These are phyloP conservation scores for Protomyctophum bolini DNA, from an alignment of 2,113 vertebrate genomes.

Conservation along the genomic window DNA sequence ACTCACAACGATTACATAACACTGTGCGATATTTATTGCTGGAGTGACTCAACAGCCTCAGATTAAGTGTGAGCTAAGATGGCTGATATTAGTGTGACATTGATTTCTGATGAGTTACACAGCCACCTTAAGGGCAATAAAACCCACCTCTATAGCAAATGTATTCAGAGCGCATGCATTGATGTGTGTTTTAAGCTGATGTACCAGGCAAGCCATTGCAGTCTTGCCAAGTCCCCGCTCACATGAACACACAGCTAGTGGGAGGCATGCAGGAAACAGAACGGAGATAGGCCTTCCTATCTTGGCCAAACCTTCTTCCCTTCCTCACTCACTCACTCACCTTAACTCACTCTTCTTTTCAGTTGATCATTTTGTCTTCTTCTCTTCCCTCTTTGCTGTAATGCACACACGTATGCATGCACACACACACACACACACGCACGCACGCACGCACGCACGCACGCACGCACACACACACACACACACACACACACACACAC, in stretches of 20 bases:
- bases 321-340: constrained; percentile 45
- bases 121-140: not conserved
- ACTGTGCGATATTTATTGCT: constrained; percentile 61
- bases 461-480: not conserved
- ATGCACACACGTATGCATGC: constrained; percentile 37
- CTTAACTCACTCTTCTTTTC: constrained; percentile 52
- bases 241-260: constrained; percentile 69
- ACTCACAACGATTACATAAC: constrained; percentile 62
- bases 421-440: not conserved
- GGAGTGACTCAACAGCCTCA: constrained; percentile 68
- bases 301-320: constrained; percentile 51
- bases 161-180: constrained; percentile 45
- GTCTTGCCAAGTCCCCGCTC: constrained; percentile 66
- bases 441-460: not conserved
- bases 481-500: not conserved
- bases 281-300: constrained; percentile 60
- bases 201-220: constrained; percentile 64
- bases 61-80: constrained; percentile 54
- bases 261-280: constrained; percentile 58
- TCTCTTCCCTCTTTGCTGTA: not conserved
- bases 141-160: constrained; percentile 40
- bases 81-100: constrained; percentile 47
- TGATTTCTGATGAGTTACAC: constrained; percentile 46
- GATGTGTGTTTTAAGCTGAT: constrained; percentile 49
- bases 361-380: not conserved